phyloP scores from a whole-genome alignment of 2,888 invertebrate species.

The Ophion ellenae region DNA sequence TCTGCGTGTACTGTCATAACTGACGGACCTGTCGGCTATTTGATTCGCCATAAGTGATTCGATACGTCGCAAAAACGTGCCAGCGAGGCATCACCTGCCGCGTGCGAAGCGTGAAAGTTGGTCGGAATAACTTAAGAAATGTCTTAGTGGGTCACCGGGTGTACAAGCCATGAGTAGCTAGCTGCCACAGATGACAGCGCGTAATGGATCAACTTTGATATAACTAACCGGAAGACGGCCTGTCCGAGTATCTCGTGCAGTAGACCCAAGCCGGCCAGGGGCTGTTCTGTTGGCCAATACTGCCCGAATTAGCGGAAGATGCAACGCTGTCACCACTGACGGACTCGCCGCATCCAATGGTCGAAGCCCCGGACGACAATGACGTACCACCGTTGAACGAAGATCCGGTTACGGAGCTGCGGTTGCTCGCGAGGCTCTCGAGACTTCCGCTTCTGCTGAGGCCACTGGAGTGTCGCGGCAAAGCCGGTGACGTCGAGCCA shows the following conservation, averaged over 20 bases:
- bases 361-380: constrained; percentile 77
- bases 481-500: constrained; percentile 76
- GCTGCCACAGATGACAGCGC: neutral
- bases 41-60: neutral
- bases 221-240: constrained; percentile 85
- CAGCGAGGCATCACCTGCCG: neutral
- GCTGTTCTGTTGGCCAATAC: constrained; percentile 74
- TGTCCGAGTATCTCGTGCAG: constrained; percentile 97
- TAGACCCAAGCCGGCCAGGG: constrained; percentile 99
- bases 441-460: constrained; percentile 82
- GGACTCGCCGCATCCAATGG: constrained; percentile 75
- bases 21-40: neutral
- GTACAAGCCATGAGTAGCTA: neutral
- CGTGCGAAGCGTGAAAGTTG: neutral
- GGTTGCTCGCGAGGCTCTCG: constrained; percentile 81
- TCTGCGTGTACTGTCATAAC: neutral
- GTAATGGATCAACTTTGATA: neutral
- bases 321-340: constrained; percentile 77
- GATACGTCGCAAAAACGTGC: neutral
- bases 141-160: neutral
- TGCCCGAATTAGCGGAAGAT: constrained; percentile 67
- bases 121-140: neutral
- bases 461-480: constrained; percentile 72
- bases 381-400: constrained; percentile 80
- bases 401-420: constrained; percentile 81